Base-by-base conservation (phyloP, 2,113 vertebrate species). In the Gambusia holbrooki region DNA sequence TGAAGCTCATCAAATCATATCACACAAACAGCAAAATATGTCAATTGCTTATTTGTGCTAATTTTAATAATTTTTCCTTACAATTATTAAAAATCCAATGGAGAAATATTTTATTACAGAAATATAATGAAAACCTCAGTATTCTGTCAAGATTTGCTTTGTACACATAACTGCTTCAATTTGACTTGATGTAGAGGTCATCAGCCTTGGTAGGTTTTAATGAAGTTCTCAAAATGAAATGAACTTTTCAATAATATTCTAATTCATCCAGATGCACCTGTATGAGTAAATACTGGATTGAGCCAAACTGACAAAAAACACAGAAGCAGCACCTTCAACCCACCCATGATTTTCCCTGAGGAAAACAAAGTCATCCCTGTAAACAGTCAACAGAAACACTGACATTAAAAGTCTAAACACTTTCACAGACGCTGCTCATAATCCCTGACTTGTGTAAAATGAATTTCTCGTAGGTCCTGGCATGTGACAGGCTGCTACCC, bases 401-500 rank as follows among this genome's bases (percentile, higher is more conserved):
- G 10, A 12, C 35, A 37, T 27, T 61, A 12, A 61, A 61, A 27
- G 25, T 27, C 3, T 60, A 60, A n/a, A n/a, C 11, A 27, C n/a
- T 60, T 37, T 11, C 62, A 63, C 62, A 63, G 14, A 63, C 14
- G 19, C 15, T 7, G 29, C 62, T 13, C 12, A 27, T 66, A 25
- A 35, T n/a, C 33, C 45, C 17, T 5, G 29, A 51, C 30, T 29
- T 66, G 40, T 74, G 27, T 69, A 45, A 81, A 64, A 65, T 69
- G 66, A n/a, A 25, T 79, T 48, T 17, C 2, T 74, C 13, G 37
- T 45, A 42, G 33, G 54, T 64, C 45, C 45, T 33, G 37, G 48
- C 15, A 66, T 62, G 66, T 28, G 40, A 69, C 63, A 48, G 73
- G 66, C 62, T 22, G 4, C 42, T 63, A 2, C 14, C 10, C 29